These are phyloP conservation scores for Heliconius cydno DNA, from an alignment of 2,888 invertebrate genomes.

Conservation along the genomic window DNA sequence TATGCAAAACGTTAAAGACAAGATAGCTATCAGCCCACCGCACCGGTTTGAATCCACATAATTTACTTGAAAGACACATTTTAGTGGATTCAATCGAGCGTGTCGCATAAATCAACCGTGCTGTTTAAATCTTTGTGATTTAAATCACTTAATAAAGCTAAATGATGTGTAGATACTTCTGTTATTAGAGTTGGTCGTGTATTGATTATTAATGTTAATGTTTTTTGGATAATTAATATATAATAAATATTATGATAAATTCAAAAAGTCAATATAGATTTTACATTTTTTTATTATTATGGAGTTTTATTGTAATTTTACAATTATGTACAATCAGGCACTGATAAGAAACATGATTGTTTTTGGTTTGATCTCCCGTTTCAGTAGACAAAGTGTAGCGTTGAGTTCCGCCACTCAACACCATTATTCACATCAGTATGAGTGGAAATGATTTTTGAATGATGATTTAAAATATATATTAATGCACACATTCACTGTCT, in stretches of 20 bases:
- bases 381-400: background rate
- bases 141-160: conserved; percentile 33
- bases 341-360: background rate
- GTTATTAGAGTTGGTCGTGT: background rate
- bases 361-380: background rate
- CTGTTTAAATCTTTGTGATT: conserved; percentile 56
- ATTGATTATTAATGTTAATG: background rate
- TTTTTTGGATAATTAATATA: background rate
- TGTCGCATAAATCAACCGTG: conserved; percentile 58
- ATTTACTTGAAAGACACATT: conserved; percentile 49
- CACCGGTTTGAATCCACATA: conserved; percentile 35
- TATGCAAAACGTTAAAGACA: conserved; percentile 28
- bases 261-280: too few species aligned
- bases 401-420: background rate
- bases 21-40: conserved; percentile 37
- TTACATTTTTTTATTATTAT: too few species aligned
- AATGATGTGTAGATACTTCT: background rate
- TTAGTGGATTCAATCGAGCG: conserved; percentile 47
- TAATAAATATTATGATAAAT: background rate
- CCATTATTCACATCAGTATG: background rate
- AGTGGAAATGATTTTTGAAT: background rate
- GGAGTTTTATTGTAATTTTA: too few species aligned
- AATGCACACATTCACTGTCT: background rate
- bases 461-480: background rate
- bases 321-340: too few species aligned